Evolutionary conservation across 1,140 invertebrate genomes (phyloP).

Genomic region (Chrysopa pallens): DNA sequence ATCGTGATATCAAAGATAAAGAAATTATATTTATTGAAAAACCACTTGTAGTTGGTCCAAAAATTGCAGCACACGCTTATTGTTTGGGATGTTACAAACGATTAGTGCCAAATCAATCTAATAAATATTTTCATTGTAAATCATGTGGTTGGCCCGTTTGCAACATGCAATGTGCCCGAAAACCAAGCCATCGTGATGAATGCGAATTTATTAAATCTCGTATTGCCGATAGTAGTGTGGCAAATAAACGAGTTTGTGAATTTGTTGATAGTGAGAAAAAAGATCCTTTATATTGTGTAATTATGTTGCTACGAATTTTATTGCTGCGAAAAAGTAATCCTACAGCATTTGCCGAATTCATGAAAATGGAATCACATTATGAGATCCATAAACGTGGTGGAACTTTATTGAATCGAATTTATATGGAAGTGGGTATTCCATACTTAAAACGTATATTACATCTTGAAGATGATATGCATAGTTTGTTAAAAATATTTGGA

Average conservation of each 20-base stretch:
- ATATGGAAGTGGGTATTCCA: slow-evolving; percentile 37
- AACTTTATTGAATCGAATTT: slow-evolving; percentile 13
- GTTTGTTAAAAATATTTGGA: slow-evolving; percentile 41
- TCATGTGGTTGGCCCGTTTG: slow-evolving; percentile 44
- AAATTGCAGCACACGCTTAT: slow-evolving; percentile 26
- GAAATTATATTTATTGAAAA: slow-evolving; percentile 54
- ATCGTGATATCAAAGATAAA: slow-evolving; percentile 46
- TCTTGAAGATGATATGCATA: slow-evolving; percentile 30
- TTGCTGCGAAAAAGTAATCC: slow-evolving; percentile 28
- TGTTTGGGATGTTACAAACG: slow-evolving; percentile 42
- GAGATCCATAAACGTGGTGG: slow-evolving; percentile 13
- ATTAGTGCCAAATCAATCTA: slow-evolving; percentile 13
- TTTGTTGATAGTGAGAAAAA: slow-evolving; percentile 3
- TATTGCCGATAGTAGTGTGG: too few species aligned
- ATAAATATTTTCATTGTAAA: slow-evolving; percentile 23
- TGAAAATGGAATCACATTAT: slow-evolving; percentile 36
- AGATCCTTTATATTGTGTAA: slow-evolving; percentile 38
- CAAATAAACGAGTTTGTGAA: too few species aligned
- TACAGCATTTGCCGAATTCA: slow-evolving; percentile 28
- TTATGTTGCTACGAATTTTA: slow-evolving; percentile 40
- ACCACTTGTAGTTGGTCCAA: slow-evolving; percentile 49
- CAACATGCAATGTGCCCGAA: slow-evolving; percentile 26
- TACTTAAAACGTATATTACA: slow-evolving; percentile 37
- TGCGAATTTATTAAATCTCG: slow-evolving; percentile 26
- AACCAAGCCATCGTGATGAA: slow-evolving; percentile 28